Evolutionary conservation across 2,113 vertebrate genomes (phyloP).

Genomic region (Sturnira hondurensis): DNA sequence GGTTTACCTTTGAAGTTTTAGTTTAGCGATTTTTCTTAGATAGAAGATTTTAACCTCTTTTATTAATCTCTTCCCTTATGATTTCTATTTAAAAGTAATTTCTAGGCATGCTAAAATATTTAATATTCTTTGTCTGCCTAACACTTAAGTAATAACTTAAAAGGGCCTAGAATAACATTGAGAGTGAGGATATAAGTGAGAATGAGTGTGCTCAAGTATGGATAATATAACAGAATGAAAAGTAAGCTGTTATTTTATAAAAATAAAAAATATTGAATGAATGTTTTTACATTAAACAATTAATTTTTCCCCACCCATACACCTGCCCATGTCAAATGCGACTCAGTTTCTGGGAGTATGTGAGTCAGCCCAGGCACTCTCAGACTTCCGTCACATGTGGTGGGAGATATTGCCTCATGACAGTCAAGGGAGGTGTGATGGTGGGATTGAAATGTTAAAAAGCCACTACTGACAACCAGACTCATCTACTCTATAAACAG

Average conservation of each 20-base stretch:
- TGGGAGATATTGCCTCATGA: conserved; percentile 3
- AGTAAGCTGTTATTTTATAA: background rate
- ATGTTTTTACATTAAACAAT: background rate
- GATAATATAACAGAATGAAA: background rate
- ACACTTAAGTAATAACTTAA: background rate
- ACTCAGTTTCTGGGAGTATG: background rate
- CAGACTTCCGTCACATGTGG: background rate
- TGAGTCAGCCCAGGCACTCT: background rate
- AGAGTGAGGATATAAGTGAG: background rate
- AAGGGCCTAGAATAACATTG: background rate
- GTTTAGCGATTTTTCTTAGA: background rate
- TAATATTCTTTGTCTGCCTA: background rate
- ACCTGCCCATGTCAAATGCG: background rate
- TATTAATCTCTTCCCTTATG: background rate
- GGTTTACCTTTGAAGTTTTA: background rate
- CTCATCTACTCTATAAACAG: background rate
- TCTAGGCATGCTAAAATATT: background rate
- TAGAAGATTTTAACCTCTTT: background rate
- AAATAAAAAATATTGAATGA: background rate
- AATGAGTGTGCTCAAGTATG: background rate
- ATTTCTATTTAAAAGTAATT: conserved; percentile 4
- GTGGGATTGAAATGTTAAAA: background rate
- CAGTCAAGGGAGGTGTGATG: background rate
- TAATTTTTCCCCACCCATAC: background rate
- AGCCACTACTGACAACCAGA: background rate